Evolutionary conservation across 2,113 vertebrate genomes (phyloP), one percentile per base, ranked within the genome.

Genomic region (Rhinolophus ferrumequinum): DNA sequence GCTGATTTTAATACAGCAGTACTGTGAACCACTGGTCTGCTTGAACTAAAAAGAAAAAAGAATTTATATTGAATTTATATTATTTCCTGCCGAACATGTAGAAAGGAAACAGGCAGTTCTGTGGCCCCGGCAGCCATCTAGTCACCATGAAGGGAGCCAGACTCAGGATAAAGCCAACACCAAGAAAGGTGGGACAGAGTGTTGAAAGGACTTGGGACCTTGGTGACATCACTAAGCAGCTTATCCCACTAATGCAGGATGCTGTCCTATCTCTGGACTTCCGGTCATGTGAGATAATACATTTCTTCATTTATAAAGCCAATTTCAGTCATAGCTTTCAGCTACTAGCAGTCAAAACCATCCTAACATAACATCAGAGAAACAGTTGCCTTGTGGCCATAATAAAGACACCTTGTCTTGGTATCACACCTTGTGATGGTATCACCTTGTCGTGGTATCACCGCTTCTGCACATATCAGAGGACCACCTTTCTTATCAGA

Each of bases 241-340:
- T 90, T 89, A 67, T 97, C 87, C 93, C 26, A 60, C 80, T 69
- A 22, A 96, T 72, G 88, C 1, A 1, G 80, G 84, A 96, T 64
- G 10, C 93, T 80, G 64, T 66, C 84, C 83, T 84, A 81, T 69
- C 93, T 80, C 92, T 73, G 87, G 83, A 95, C 70, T 95, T 93
- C 64, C 56, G 72, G 76, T 91, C 90, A 83, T 35, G 24, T n/a
- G 72, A 91, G 50, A 93, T 50, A 96, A 95, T 41, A 44, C 52
- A 79, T 80, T 94, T 88, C 80, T 91, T 96, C 66, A 72, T 77
- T 83, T 90, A 90, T 67, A 72, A 92, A 93, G 60, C 50, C 60
- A 58, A 41, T 33, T 24, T 16, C 73, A 85, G 79, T 89, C 50
- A 81, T 3, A 6, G 52, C 73, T 95, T 77, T 80, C 64, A 80